A percentile compares a stretch with the other conserved stretches of the same genome.
phyloP scores from a whole-genome alignment of 2,113 vertebrate genomes.

The Ammodytes marinus region DNA sequence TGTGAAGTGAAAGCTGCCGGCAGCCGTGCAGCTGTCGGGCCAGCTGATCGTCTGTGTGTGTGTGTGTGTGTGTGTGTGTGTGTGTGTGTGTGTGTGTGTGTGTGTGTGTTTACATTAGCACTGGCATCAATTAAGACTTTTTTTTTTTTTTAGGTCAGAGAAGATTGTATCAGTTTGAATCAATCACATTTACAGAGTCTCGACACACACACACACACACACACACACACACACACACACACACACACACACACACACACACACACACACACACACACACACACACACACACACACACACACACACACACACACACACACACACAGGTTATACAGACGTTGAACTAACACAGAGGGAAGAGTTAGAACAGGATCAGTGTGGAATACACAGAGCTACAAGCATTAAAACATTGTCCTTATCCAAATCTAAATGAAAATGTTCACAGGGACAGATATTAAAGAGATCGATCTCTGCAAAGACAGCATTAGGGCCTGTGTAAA shows the following conservation, averaged over 20 bases:
- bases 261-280: neutral
- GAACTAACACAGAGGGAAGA: neutral
- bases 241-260: no score
- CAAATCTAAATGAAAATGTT: no score
- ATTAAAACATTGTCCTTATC: no score
- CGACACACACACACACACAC: no score
- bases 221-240: no score
- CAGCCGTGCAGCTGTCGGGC: constrained; percentile 94
- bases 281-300: no score
- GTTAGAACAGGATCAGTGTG: neutral
- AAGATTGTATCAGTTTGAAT: constrained; percentile 13
- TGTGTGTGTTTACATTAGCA: constrained; percentile 20
- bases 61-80: neutral
- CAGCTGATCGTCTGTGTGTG: constrained; percentile 84
- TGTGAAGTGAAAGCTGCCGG: constrained; percentile 91
- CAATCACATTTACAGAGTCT: neutral
- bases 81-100: neutral
- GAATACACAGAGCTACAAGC: no score
- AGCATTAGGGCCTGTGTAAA: no score
- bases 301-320: neutral
- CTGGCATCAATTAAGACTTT: neutral
- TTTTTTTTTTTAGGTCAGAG: constrained; percentile 22
- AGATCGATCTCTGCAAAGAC: no score
- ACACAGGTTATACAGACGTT: neutral
- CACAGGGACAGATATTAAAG: no score